phyloP scores from a whole-genome alignment of 2,888 invertebrate species.

The Lymantria monacha region DNA sequence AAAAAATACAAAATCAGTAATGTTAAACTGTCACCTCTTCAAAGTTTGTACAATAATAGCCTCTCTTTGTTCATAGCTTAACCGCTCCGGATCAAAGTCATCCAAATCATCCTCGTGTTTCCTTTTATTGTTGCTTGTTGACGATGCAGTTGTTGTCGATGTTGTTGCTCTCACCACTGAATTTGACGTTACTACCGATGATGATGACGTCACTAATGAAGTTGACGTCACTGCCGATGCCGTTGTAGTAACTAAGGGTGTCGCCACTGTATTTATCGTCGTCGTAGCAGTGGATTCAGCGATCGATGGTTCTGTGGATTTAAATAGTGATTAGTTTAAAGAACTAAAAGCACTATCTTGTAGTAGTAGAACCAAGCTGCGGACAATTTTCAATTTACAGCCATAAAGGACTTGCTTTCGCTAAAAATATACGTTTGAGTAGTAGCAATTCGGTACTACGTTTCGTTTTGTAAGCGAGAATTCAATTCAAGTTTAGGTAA shows the following conservation, averaged over 20 bases:
- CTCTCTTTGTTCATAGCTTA: slow-evolving; percentile 56
- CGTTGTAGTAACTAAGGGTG: slow-evolving; percentile 5
- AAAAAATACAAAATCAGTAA: neutral
- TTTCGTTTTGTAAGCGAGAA: too few species aligned
- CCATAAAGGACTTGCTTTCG: too few species aligned
- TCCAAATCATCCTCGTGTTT: slow-evolving; percentile 44
- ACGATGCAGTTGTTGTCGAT: slow-evolving; percentile 13
- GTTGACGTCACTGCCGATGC: slow-evolving; percentile 9
- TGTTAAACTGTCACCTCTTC: slow-evolving; percentile 38
- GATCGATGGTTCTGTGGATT: slow-evolving; percentile 1
- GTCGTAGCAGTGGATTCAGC: slow-evolving; percentile 8
- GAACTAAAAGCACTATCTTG: too few species aligned
- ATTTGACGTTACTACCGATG: slow-evolving; percentile 10
- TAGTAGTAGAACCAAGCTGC: too few species aligned
- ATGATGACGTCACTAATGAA: slow-evolving; percentile 9
- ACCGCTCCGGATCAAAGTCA: slow-evolving; percentile 36
- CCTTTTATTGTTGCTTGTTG: slow-evolving; percentile 37
- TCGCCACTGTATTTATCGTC: slow-evolving; percentile 8
- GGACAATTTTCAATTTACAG: too few species aligned
- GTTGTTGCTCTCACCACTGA: slow-evolving; percentile 7
- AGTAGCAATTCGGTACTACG: too few species aligned
- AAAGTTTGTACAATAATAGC: slow-evolving; percentile 58
- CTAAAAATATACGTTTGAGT: too few species aligned
- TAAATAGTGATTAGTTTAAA: neutral
- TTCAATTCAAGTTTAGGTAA: too few species aligned